Base-by-base conservation (phyloP, 1,140 invertebrate species). In the Lucilia sericata region DNA sequence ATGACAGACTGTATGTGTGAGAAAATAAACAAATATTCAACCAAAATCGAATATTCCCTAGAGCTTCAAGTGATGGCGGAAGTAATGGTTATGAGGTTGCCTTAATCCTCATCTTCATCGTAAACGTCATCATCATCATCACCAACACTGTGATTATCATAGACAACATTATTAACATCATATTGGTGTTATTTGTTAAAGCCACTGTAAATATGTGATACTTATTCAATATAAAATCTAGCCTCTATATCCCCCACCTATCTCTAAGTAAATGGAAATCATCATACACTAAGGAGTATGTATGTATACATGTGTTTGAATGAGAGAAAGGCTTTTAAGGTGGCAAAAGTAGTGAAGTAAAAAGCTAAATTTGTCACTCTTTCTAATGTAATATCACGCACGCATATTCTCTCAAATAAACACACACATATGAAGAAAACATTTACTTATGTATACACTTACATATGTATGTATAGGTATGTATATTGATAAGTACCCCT, bases 31-130 rank as follows among this genome's bases (percentile, higher is more conserved):
- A 80, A 25, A 80, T 51, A 51, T 80, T 36, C 19, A 49, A 49
- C n/a, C 76, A 80, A 80, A 80, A 49, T 51, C 42, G 76, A 49
- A 80, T 80, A 80, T 80, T 51, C 76, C 76, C 76, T 14, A 49
- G 76, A 80, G 76, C 76, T 49, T 49, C 4, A 80, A 49, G 42
- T 80, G 76, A 25, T 25, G 76, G 76, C 76, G 76, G 76, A 80
- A 80, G 76, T 80, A 80, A 80, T 51, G 76, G 76, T 80, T 80
- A 80, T 80, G 75, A 80, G 76, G 76, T 80, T 7, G 42, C 42
- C 42, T 12, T 70, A 9, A 70, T 70, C n/a, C 5, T 70, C n/a
- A 70, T 70, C 65, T 21, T 25, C 65, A 70, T 0, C 17, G 1
- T 30, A 30, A 30, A 30, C 25, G 25, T 30, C 25, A 30, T 70